phyloP scores from a whole-genome alignment of 1,140 invertebrate species.

The Bombus difficillimus region DNA sequence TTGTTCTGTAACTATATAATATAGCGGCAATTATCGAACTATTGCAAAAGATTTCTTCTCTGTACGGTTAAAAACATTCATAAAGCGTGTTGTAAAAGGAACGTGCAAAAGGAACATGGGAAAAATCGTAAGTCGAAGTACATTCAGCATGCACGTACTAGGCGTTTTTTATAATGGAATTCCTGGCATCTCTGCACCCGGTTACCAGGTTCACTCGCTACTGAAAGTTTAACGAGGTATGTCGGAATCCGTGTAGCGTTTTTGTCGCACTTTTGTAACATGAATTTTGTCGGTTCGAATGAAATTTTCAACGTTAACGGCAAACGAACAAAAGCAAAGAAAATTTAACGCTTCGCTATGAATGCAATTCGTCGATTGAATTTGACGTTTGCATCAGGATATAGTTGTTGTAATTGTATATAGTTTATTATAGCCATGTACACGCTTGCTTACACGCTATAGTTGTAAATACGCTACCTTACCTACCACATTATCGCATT shows the following conservation, averaged over 20 bases:
- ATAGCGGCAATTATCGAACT: background rate
- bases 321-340: background rate
- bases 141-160: constrained; percentile 3
- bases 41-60: background rate
- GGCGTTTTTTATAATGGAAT: constrained; percentile 26
- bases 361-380: background rate
- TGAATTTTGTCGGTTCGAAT: constrained; percentile 6
- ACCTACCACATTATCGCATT: too few species aligned
- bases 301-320: constrained; percentile 19
- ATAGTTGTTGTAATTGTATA: background rate
- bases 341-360: background rate
- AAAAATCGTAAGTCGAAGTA: constrained; percentile 17
- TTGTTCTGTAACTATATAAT: background rate
- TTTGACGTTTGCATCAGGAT: background rate
- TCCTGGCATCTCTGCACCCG: constrained; percentile 12
- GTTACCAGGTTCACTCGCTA: constrained; percentile 17
- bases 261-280: constrained; percentile 22
- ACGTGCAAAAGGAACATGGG: too few species aligned
- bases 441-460: too few species aligned
- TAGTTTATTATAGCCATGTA: too few species aligned
- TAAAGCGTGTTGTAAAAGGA: background rate
- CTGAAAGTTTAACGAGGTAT: constrained; percentile 29
- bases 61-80: background rate
- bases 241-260: constrained; percentile 20
- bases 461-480: too few species aligned